Conservation (phyloP, 2,888 invertebrate genomes). For the Drosophila leonis region DNA sequence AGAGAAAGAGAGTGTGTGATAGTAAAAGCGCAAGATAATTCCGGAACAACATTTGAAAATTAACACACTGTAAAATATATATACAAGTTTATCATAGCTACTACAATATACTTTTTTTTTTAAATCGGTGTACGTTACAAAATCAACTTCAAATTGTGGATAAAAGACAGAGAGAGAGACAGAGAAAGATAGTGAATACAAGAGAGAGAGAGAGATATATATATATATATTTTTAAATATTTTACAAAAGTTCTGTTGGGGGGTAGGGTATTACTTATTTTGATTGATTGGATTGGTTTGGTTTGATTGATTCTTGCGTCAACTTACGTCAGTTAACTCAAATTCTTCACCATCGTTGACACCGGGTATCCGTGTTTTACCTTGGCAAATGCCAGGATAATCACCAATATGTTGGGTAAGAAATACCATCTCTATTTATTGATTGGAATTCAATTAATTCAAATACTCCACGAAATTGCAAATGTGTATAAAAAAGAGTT, state of each 20-base stretch:
- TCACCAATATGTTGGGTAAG: constrained; percentile 93
- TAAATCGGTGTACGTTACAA: constrained; percentile 51
- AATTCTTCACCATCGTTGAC: constrained; percentile 97
- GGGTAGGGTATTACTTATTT: constrained; percentile 24
- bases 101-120: constrained; percentile 36
- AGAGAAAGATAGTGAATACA: constrained; percentile 44
- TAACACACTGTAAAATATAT: constrained; percentile 76
- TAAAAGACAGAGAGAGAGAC: constrained; percentile 17
- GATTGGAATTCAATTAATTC: constrained; percentile 39
- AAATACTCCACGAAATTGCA: constrained; percentile 22
- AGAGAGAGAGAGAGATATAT: constrained; percentile 28
- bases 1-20: constrained; percentile 51
- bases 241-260: constrained; percentile 56
- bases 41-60: constrained; percentile 85
- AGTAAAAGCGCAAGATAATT: constrained; percentile 77
- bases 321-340: constrained; percentile 94
- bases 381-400: constrained; percentile 97
- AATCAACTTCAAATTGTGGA: constrained; percentile 60
- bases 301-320: constrained; percentile 27
- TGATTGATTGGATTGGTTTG: constrained; percentile 15
- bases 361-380: constrained; percentile 97
- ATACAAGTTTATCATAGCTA: constrained; percentile 72
- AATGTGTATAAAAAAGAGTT: constrained; percentile 9
- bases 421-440: constrained; percentile 90
- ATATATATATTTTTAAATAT: constrained; percentile 39